These are phyloP conservation scores for Hormaphis cornu DNA, from an alignment of 1,140 invertebrate species.

Conservation along the genomic window DNA sequence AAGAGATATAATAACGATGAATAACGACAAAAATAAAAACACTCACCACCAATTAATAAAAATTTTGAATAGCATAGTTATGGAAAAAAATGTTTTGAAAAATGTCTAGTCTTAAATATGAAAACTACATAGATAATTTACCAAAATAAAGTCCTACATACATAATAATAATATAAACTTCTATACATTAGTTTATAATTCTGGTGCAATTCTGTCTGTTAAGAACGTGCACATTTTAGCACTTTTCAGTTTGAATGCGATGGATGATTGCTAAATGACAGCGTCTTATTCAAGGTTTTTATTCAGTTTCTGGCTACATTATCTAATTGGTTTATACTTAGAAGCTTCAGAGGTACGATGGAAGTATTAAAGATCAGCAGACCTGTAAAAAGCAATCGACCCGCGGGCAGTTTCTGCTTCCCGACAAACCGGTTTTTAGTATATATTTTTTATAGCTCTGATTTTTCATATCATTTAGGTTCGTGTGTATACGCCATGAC, in stretches of 20 bases:
- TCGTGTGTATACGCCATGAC: background rate
- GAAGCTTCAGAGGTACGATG: background rate
- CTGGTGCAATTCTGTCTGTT: background rate
- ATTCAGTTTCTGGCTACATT: background rate
- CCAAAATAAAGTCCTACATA: no score
- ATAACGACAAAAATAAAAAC: no score
- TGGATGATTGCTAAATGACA: conserved; percentile 17
- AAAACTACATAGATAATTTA: no score
- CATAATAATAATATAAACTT: no score
- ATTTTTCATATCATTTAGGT: background rate
- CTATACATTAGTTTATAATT: no score
- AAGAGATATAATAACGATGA: no score
- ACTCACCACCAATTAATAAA: no score
- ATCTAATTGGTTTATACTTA: conserved; percentile 11
- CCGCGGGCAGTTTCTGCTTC: conserved; percentile 6
- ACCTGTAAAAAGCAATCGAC: conserved; percentile 18
- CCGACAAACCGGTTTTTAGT: background rate
- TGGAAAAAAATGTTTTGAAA: no score
- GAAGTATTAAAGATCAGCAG: conserved; percentile 9
- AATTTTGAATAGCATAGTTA: no score
- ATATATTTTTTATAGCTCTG: conserved; percentile 14
- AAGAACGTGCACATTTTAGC: background rate
- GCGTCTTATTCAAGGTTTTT: conserved; percentile 13
- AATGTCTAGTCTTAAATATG: no score
- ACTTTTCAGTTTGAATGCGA: background rate